These are phyloP conservation scores for Bufotes viridis DNA, from an alignment of 2,797 vertebrate species.

Conservation along the genomic window DNA sequence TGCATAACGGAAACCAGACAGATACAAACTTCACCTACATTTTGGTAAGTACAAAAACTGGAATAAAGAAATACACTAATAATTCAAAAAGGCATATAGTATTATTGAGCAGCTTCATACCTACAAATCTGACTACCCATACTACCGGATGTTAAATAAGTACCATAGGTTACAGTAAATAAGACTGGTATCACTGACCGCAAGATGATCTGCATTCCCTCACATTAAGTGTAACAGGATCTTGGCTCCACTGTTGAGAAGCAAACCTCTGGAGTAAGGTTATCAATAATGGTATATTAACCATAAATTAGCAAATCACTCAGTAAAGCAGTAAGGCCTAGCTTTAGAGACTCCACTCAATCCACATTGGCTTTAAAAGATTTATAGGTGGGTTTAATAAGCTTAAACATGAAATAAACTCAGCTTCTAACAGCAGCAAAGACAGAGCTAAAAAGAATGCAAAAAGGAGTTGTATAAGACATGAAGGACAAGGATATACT, in stretches of 20 bases:
- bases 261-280: neutral
- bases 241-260: neutral
- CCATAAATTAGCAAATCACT: neutral
- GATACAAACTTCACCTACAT: no score
- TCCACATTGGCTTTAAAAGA: constrained; percentile 12
- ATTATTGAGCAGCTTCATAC: no score
- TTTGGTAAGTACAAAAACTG: no score
- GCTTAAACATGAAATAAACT: neutral
- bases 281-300: neutral
- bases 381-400: neutral
- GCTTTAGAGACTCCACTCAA: neutral
- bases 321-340: neutral
- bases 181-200: neutral
- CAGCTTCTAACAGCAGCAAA: neutral
- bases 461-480: neutral
- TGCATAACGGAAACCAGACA: no score
- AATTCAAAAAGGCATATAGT: no score
- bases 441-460: neutral
- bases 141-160: neutral
- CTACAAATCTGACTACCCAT: no score
- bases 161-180: neutral
- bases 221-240: neutral
- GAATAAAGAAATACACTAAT: no score
- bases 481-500: neutral
- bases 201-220: no score